Conservation (phyloP, 2,113 vertebrate species). For the Tupaia tana region DNA sequence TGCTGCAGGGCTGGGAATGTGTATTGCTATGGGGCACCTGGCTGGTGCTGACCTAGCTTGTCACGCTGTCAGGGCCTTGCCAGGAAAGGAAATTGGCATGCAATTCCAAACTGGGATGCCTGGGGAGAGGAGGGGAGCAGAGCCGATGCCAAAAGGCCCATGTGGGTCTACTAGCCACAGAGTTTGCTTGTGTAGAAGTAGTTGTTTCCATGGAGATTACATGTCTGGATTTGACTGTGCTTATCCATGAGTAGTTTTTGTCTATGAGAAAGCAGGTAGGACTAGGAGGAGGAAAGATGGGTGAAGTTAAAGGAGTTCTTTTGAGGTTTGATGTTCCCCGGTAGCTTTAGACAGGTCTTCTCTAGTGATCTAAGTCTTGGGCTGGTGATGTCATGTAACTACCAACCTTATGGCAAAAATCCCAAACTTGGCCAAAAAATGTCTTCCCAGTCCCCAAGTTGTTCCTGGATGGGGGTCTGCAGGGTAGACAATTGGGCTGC, state of each 20-base stretch:
- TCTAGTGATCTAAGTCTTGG: not conserved
- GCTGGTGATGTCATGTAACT: not conserved
- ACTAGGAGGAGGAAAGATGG: not conserved
- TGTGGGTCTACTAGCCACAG: slow-evolving; percentile 65
- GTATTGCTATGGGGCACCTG: slow-evolving; percentile 41
- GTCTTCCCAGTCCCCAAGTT: not conserved
- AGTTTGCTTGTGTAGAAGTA: slow-evolving; percentile 24
- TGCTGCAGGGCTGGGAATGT: slow-evolving; percentile 2
- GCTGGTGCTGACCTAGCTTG: slow-evolving; percentile 51
- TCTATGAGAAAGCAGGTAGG: not conserved
- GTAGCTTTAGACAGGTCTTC: not conserved
- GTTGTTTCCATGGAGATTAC: not conserved
- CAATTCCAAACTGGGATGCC: slow-evolving; percentile 45
- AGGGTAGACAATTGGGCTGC: not conserved
- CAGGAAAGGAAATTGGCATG: slow-evolving; percentile 41
- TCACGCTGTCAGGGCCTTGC: not conserved
- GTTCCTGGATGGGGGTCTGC: not conserved
- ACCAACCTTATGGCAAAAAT: not conserved
- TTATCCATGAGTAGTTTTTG: not conserved
- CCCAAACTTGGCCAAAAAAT: slow-evolving; percentile 63
- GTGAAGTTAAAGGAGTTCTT: not conserved
- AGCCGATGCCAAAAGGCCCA: slow-evolving; percentile 79
- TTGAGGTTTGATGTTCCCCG: not conserved
- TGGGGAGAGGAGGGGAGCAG: not conserved
- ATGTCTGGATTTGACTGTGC: not conserved